Conservation (phyloP, 2,797 vertebrate genomes). For the Falco rusticolus region DNA sequence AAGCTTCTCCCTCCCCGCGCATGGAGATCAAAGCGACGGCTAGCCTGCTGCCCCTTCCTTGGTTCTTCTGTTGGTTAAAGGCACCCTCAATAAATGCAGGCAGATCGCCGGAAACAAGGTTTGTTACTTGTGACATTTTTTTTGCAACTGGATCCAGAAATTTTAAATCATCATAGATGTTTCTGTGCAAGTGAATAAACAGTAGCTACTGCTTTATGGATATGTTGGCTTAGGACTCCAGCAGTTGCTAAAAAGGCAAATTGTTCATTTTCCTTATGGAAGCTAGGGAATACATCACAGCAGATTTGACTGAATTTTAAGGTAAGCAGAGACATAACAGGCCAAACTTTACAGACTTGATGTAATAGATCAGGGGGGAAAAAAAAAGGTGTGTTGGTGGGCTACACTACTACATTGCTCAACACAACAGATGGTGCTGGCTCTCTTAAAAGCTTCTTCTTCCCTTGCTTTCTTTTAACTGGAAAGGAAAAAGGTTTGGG, state of each 20-base stretch:
- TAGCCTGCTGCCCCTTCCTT: not conserved
- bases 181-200: not conserved
- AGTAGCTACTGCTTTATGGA: not conserved
- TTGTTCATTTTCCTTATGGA: slow-evolving; percentile 1
- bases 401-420: not conserved
- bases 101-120: not conserved
- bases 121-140: not conserved
- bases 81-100: slow-evolving; percentile 1
- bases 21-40: not conserved
- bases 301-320: not conserved
- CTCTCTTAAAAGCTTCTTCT: not conserved
- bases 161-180: not conserved
- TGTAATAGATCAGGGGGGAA: not conserved
- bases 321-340: not conserved
- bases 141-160: not conserved
- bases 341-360: not conserved
- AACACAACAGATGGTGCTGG: not conserved
- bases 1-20: not conserved
- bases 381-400: not conserved
- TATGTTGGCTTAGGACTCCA: not conserved
- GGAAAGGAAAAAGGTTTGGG: not conserved
- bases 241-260: not conserved
- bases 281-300: not conserved
- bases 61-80: not conserved
- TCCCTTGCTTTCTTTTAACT: not conserved